Conservation (phyloP, 2,888 invertebrate genomes). For the Caenorhabditis sp. region DNA sequence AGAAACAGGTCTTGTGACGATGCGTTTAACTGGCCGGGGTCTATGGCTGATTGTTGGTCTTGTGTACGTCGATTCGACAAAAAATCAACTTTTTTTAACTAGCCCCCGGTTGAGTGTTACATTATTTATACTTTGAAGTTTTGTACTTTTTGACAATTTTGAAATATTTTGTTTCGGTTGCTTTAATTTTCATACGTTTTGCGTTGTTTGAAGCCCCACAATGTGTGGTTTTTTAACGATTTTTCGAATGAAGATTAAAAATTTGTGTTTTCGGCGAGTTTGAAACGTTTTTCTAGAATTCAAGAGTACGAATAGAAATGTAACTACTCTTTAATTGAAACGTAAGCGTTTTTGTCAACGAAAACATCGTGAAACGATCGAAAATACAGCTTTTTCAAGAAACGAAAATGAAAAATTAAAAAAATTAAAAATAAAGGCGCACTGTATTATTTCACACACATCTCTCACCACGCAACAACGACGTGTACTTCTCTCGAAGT, state of each 20-base stretch:
- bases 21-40: slow-evolving; percentile 16
- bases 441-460: neutral
- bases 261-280: too few species aligned
- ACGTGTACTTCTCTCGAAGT: neutral
- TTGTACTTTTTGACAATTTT: neutral
- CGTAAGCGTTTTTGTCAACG: too few species aligned
- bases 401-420: neutral
- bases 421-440: neutral
- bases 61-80: slow-evolving; percentile 12
- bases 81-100: slow-evolving; percentile 29
- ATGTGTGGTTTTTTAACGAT: neutral
- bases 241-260: too few species aligned
- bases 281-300: too few species aligned
- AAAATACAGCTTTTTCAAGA: neutral
- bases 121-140: too few species aligned
- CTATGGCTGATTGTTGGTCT: slow-evolving; percentile 40
- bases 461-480: neutral
- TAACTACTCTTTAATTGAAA: too few species aligned
- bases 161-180: neutral
- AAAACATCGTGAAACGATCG: too few species aligned
- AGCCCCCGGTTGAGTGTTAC: neutral
- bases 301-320: too few species aligned
- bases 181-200: neutral
- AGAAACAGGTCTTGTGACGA: slow-evolving; percentile 24
- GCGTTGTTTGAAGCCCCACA: too few species aligned